These are phyloP conservation scores for Aphaenogaster ashmeadi DNA, from an alignment of 1,140 invertebrate genomes.

Conservation along the genomic window DNA sequence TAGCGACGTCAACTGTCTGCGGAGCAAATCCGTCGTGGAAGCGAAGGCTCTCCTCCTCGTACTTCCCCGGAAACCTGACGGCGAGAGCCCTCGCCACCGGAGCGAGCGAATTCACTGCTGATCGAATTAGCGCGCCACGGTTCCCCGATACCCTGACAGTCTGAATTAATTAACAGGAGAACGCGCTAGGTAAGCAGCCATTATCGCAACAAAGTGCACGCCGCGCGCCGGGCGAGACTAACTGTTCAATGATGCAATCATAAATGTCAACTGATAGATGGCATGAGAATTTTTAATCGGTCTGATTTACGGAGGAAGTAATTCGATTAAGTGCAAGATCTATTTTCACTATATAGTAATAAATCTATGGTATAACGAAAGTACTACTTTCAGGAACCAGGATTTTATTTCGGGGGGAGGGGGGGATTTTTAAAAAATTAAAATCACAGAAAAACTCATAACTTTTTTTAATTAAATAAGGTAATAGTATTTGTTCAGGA, in stretches of 20 bases:
- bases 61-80: constrained; percentile 70
- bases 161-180: constrained; percentile 86
- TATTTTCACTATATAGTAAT: neutral
- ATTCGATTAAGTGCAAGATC: neutral
- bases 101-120: constrained; percentile 83
- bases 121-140: constrained; percentile 86
- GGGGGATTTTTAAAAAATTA: too few species aligned
- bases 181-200: constrained; percentile 83
- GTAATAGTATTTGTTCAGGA: too few species aligned
- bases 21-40: constrained; percentile 84
- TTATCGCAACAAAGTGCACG: constrained; percentile 83
- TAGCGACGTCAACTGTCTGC: constrained; percentile 84
- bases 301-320: neutral
- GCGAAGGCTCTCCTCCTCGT: constrained; percentile 77
- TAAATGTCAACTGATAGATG: constrained; percentile 4
- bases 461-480: too few species aligned
- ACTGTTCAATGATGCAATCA: constrained; percentile 1
- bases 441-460: too few species aligned
- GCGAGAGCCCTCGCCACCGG: constrained; percentile 74
- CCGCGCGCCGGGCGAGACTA: constrained; percentile 41
- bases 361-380: neutral
- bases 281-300: neutral
- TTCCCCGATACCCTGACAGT: constrained; percentile 86
- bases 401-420: too few species aligned
- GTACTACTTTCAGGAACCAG: neutral